Base-by-base conservation (phyloP, 2,797 vertebrate species). In the Anolis apletophallus region DNA sequence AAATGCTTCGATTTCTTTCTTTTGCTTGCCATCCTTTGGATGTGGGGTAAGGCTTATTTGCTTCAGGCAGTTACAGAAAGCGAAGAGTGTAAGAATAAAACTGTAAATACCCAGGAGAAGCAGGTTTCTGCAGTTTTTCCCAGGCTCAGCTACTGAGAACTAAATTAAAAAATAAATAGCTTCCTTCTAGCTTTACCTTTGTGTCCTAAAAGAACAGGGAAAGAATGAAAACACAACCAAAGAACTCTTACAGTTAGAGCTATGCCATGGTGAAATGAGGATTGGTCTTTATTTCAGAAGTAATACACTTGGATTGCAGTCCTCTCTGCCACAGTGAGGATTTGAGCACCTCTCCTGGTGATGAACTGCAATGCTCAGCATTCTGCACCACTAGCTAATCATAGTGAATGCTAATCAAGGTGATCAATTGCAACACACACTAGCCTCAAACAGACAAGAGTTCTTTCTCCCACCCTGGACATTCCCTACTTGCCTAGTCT, bases 91-190 rank as follows among this genome's bases (percentile, higher is more conserved):
- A 88, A 91, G 94, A 82, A 87, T 85, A 86, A 89, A 92, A 61
- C 1, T 3, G 91, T 91, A 93, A 93, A 88, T 88, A 92, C 91
- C 81, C 91, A 76, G 40, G 89, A 93, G 92, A 89, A 88, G 81
- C 23, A 88, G 64, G 88, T 89, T 92, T 92, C 82, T 92, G 87
- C 88, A 59, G 75, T 85, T 90, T 90, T 93, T 89, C 79, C 92
- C 86, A 87, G 84, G 68, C 86, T 92, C 1, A 0, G 88, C 89
- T 61, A 90, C 84, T 74, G 88, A 88, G 55, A 68, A 11, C 92
- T 92, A 93, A 92, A 93, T 94, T 94, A 90, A 94, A 77, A 94
- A 93, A 94, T 85, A 83, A 36, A 93, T 83, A 90, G 79, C 55
- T 94, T 92, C 86, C 92, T 91, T 88, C 85, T 67, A 93, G 93